Percentiles rank a stretch among this genome's conserved stretches.
Evolutionary conservation across 2,888 invertebrate genomes (phyloP).

Genomic region (Dasysyrphus tricinctus): DNA sequence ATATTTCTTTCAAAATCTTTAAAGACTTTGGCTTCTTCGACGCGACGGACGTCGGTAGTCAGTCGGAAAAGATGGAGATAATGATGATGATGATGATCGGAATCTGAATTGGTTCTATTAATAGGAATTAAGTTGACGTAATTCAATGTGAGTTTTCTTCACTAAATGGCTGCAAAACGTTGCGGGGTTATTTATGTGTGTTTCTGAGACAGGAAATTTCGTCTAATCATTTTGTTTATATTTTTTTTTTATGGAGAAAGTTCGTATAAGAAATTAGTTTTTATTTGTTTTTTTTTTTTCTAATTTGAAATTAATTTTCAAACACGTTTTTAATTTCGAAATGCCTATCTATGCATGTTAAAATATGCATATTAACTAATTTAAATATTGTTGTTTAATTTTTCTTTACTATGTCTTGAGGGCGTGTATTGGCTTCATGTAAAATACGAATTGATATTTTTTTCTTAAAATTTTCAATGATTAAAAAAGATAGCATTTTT

Average conservation of each 20-base stretch:
- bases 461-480: no score
- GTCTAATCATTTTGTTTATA: background rate
- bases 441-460: no score
- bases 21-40: slow-evolving; percentile 17
- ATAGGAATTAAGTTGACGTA: slow-evolving; percentile 61
- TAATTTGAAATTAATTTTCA: background rate
- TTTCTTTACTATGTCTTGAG: no score
- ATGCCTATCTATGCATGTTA: no score
- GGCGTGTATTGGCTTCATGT: no score
- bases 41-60: background rate
- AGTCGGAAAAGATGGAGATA: background rate
- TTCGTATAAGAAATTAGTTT: background rate
- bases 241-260: background rate
- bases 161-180: slow-evolving; percentile 16
- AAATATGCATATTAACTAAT: no score
- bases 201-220: background rate
- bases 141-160: slow-evolving; percentile 52
- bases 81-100: slow-evolving; percentile 55
- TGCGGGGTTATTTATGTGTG: slow-evolving; percentile 16
- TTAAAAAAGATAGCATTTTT: no score
- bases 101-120: slow-evolving; percentile 49
- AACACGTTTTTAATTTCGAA: background rate
- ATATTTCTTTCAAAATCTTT: background rate
- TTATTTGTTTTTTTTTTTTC: background rate
- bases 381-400: no score